A percentile compares a stretch with the other conserved stretches of the same genome.
phyloP scores from a whole-genome alignment of 2,797 vertebrate species.

The Stomatorhinus walkeri region DNA sequence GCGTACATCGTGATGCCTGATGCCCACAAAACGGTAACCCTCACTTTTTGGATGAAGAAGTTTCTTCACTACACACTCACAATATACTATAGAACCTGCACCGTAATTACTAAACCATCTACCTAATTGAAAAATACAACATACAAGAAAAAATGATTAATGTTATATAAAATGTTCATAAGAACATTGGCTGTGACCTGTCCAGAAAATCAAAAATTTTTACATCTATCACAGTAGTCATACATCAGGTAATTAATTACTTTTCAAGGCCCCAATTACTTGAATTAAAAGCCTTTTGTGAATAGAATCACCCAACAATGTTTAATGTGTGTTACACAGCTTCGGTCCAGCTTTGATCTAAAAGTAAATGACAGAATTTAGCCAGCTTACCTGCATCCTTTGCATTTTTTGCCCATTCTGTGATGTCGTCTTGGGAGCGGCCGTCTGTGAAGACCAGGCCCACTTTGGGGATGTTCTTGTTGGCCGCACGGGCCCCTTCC shows the following conservation, averaged over 20 bases:
- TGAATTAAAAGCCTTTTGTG: not conserved
- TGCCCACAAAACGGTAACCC: not conserved
- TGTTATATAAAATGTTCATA: not conserved
- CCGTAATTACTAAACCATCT: not conserved
- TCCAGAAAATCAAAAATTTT: not conserved
- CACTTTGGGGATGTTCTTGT: slow-evolving; percentile 71
- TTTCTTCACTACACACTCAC: not conserved
- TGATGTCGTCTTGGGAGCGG: slow-evolving; percentile 92
- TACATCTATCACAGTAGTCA: not conserved
- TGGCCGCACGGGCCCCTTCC: slow-evolving; percentile 74
- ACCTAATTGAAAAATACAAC: not conserved
- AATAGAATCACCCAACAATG: not conserved
- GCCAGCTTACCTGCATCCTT: slow-evolving; percentile 75
- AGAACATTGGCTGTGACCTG: not conserved
- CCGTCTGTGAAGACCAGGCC: slow-evolving; percentile 93
- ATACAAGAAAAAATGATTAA: not conserved
- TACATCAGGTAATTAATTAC: not conserved
- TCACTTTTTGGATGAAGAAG: not conserved
- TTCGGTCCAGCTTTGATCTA: not conserved
- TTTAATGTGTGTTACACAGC: not conserved
- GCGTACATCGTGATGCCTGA: slow-evolving; percentile 92
- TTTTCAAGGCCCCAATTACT: not conserved
- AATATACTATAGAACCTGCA: not conserved
- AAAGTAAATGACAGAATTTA: not conserved
- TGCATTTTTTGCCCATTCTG: slow-evolving; percentile 78